phyloP scores from a whole-genome alignment of 2,888 invertebrate species.

The Pseudococcus jackbeardsleyi region DNA sequence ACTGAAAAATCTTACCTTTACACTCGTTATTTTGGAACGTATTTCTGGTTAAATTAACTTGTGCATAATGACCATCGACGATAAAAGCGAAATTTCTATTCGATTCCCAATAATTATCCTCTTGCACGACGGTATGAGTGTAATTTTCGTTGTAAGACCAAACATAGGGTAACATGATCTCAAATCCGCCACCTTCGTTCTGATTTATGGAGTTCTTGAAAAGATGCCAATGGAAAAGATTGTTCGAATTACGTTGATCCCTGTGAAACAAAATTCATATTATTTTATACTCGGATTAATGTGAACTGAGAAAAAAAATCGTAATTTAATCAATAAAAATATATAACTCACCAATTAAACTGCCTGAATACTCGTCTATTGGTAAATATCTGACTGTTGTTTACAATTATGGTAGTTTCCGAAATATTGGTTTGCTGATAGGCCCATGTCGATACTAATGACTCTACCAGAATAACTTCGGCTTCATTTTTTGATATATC shows the following conservation, averaged over 20 bases:
- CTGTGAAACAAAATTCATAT: conserved; percentile 70
- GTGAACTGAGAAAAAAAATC: no score
- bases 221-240: conserved; percentile 94
- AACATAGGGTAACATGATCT: conserved; percentile 91
- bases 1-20: conserved; percentile 70
- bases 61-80: conserved; percentile 94
- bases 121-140: conserved; percentile 89
- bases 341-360: conserved; percentile 75
- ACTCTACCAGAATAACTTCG: conserved; percentile 85
- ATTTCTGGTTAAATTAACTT: conserved; percentile 88
- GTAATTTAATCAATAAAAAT: neutral
- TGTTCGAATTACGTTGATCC: conserved; percentile 95
- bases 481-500: conserved; percentile 84
- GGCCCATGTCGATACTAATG: conserved; percentile 77
- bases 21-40: conserved; percentile 88
- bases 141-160: conserved; percentile 96
- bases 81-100: conserved; percentile 88
- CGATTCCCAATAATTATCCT: conserved; percentile 87
- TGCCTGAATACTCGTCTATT: conserved; percentile 92
- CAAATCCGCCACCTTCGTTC: conserved; percentile 88
- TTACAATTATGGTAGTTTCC: conserved; percentile 90
- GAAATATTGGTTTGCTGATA: conserved; percentile 89
- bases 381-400: conserved; percentile 85
- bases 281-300: no score
- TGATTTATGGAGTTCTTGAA: conserved; percentile 88